These are phyloP conservation scores for Dysmachus trigonus DNA, from an alignment of 2,888 invertebrate species.

Conservation along the genomic window DNA sequence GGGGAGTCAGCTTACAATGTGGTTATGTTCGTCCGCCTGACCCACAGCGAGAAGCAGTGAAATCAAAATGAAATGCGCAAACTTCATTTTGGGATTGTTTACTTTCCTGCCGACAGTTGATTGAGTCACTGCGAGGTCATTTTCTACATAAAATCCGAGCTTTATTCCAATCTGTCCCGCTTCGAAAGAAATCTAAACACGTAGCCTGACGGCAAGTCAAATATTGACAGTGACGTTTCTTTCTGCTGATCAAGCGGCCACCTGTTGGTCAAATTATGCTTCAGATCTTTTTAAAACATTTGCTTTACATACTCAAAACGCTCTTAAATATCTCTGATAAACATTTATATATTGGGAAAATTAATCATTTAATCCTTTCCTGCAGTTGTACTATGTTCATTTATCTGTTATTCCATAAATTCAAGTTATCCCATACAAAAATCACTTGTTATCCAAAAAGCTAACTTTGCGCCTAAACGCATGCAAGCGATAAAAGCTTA, in stretches of 20 bases:
- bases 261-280: not conserved
- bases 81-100: not conserved
- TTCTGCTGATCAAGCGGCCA: not conserved
- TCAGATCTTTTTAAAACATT: not conserved
- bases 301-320: too few relatives aligned
- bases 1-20: conserved; percentile 71
- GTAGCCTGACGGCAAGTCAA: conserved; percentile 44
- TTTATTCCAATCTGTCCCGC: not conserved
- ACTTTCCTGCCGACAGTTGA: not conserved
- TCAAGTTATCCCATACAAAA: not conserved
- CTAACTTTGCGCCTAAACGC: not conserved
- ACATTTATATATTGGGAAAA: not conserved
- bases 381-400: not conserved
- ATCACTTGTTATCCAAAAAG: not conserved
- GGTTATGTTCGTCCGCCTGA: conserved; percentile 79
- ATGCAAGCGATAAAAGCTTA: not conserved
- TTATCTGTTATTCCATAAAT: too few relatives aligned
- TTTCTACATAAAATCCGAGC: conserved; percentile 29
- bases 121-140: conserved; percentile 36
- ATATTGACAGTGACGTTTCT: conserved; percentile 17
- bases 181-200: conserved; percentile 47
- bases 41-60: conserved; percentile 55
- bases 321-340: not conserved
- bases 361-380: not conserved
- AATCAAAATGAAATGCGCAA: conserved; percentile 54